Evolutionary conservation across 2,888 invertebrate genomes (phyloP).

Genomic region (Cyclophora punctaria): DNA sequence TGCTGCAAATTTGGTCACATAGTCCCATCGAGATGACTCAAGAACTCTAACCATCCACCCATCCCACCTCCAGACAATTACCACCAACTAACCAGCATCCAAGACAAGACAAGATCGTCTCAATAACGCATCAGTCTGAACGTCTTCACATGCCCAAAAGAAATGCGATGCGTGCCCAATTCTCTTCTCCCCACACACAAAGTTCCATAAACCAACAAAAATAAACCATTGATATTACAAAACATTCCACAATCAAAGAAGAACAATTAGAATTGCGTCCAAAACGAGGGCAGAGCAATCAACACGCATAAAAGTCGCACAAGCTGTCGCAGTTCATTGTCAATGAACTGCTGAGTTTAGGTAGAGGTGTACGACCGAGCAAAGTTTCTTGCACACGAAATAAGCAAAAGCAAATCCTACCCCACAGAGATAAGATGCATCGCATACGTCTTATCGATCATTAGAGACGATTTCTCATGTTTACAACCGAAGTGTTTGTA

Average conservation of each 20-base stretch:
- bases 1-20: no score
- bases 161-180: no score
- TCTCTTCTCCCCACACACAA: no score
- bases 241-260: neutral
- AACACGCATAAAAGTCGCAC: neutral
- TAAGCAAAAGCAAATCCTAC: conserved; percentile 22
- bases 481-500: conserved; percentile 12
- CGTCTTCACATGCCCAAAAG: no score
- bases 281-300: conserved; percentile 2
- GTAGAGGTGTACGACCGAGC: conserved; percentile 20
- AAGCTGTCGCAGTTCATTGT: conserved; percentile 31
- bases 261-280: neutral
- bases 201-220: no score
- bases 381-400: conserved; percentile 16
- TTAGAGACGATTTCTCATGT: conserved; percentile 26
- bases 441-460: conserved; percentile 22
- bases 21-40: no score
- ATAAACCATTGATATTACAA: no score
- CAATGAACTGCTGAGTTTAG: conserved; percentile 29
- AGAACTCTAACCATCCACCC: no score
- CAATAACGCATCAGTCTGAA: no score
- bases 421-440: conserved; percentile 23
- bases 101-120: no score
- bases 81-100: no score
- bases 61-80: no score